phyloP scores from a whole-genome alignment of 2,888 invertebrate genomes.

The Drosophila ustulata region DNA sequence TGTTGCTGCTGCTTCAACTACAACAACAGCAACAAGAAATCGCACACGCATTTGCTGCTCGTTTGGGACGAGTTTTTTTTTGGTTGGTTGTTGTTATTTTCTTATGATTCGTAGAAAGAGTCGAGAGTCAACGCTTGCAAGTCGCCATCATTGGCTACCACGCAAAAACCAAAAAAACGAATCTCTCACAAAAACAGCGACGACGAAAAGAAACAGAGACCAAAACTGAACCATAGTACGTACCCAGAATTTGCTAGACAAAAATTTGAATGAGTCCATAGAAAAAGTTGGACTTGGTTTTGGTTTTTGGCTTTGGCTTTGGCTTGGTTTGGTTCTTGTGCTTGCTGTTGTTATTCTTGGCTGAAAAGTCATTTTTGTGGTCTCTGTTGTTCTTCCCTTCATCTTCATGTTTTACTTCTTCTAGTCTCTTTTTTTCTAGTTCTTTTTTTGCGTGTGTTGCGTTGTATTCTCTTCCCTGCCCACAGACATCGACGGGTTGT shows the following conservation, averaged over 20 bases:
- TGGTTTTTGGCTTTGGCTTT: conserved; percentile 25
- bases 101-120: conserved; percentile 48
- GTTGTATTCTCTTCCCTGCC: conserved; percentile 24
- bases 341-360: conserved; percentile 53
- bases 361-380: conserved; percentile 70
- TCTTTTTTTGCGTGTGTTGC: background rate
- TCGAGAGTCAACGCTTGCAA: conserved; percentile 70
- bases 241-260: conserved; percentile 59
- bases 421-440: conserved; percentile 4
- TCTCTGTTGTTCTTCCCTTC: conserved; percentile 59
- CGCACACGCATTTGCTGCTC: conserved; percentile 60
- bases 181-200: conserved; percentile 13
- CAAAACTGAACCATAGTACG: conserved; percentile 32
- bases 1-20: conserved; percentile 37
- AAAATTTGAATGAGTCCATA: conserved; percentile 66
- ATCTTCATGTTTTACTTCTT: conserved; percentile 13
- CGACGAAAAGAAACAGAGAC: conserved; percentile 15
- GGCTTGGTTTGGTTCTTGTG: conserved; percentile 31
- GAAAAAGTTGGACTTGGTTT: conserved; percentile 35
- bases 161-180: conserved; percentile 38
- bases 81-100: conserved; percentile 6
- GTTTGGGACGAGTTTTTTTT: conserved; percentile 49
- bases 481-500: conserved; percentile 57
- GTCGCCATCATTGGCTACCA: conserved; percentile 60
- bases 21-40: conserved; percentile 17